phyloP scores from a whole-genome alignment of 2,797 vertebrate genomes.

The Acropternis orthonyx region DNA sequence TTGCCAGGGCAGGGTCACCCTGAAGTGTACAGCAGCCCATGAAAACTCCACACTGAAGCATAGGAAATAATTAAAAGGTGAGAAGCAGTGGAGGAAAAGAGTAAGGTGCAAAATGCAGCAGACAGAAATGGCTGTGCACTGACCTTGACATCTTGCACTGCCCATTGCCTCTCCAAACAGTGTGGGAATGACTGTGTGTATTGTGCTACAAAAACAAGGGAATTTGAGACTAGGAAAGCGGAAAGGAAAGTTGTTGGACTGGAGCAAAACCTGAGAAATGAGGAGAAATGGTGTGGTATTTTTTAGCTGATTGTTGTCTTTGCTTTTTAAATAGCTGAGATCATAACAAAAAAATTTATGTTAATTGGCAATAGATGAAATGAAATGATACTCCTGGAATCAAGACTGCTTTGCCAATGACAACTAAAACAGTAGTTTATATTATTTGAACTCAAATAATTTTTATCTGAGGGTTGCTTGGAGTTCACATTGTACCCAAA shows the following conservation, averaged over 20 bases:
- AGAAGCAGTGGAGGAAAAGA: neutral
- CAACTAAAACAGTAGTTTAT: neutral
- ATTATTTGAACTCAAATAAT: neutral
- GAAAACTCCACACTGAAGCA: neutral
- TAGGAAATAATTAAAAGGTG: neutral
- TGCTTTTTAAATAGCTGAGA: neutral
- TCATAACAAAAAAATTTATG: neutral
- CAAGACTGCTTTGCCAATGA: neutral
- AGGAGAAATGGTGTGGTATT: rapidly evolving
- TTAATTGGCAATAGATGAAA: neutral
- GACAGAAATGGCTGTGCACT: neutral
- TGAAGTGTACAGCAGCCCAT: neutral
- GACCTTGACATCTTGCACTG: neutral
- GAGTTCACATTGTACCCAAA: neutral
- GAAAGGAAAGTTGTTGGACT: neutral
- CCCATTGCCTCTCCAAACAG: neutral
- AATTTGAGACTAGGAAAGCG: neutral
- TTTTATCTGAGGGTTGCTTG: neutral
- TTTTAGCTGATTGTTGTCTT: neutral
- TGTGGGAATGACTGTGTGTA: rapidly evolving
- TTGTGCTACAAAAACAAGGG: neutral
- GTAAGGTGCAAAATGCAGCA: neutral
- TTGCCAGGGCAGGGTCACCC: neutral
- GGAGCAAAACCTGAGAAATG: neutral
- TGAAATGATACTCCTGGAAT: neutral